Percentiles rank a stretch among this genome's conserved stretches.
phyloP scores from a whole-genome alignment of 2,888 invertebrate species.

The Bellardia bayeri region DNA sequence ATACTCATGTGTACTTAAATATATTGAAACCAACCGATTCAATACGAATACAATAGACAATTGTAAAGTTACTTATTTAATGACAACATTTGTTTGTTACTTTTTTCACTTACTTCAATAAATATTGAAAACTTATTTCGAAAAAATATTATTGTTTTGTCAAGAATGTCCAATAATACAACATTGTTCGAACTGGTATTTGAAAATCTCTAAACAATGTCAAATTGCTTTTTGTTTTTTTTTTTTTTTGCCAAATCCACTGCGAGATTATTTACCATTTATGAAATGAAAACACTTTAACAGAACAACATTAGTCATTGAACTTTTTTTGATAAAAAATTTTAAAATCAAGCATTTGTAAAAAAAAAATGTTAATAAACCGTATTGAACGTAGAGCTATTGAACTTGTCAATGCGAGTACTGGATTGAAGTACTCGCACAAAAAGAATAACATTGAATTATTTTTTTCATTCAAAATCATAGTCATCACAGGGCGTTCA shows the following conservation, averaged over 20 bases:
- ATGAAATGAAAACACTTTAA: neutral
- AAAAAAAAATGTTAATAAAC: slow-evolving; percentile 22
- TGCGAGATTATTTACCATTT: slow-evolving; percentile 37
- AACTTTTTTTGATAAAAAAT: slow-evolving; percentile 41
- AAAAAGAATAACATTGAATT: slow-evolving; percentile 52
- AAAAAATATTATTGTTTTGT: slow-evolving; percentile 40
- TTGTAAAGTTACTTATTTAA: slow-evolving; percentile 3
- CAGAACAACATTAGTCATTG: slow-evolving; percentile 41
- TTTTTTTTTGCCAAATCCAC: neutral
- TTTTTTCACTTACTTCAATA: neutral
- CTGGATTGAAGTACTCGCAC: slow-evolving; percentile 30
- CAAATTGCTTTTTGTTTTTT: slow-evolving; percentile 8
- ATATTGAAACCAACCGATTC: neutral
- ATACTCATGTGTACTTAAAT: neutral
- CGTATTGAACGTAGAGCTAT: slow-evolving; percentile 31
- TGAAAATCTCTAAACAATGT: slow-evolving; percentile 43
- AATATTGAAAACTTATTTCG: neutral
- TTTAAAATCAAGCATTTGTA: slow-evolving; percentile 23
- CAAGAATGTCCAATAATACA: slow-evolving; percentile 32
- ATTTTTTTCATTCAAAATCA: neutral
- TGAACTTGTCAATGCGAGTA: slow-evolving; percentile 53
- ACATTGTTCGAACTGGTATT: slow-evolving; percentile 43
- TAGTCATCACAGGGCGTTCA: slow-evolving; percentile 28
- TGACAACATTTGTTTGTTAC: neutral
- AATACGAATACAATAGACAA: neutral